phyloP scores from a whole-genome alignment of 2,888 invertebrate genomes.

The Empis livida region DNA sequence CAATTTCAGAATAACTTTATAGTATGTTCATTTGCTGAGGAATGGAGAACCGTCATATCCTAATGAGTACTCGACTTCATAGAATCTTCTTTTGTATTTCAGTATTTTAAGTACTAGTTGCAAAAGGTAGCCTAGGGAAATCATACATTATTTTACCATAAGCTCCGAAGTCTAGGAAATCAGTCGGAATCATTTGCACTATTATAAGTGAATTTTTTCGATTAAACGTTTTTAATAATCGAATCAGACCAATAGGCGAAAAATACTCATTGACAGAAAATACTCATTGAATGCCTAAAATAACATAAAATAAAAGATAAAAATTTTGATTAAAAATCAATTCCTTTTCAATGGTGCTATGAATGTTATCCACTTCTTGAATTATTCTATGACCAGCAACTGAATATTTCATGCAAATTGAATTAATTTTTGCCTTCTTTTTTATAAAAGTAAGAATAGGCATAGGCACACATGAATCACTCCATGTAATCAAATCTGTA shows the following conservation, averaged over 20 bases:
- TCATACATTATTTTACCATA: conserved; percentile 6
- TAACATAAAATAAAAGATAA: too few species aligned
- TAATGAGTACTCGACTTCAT: too few species aligned
- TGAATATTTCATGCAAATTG: conserved; percentile 7
- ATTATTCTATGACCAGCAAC: conserved; percentile 7
- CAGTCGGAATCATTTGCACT: conserved; percentile 1
- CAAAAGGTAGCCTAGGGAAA: conserved; percentile 3
- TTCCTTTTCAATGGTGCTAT: conserved; percentile 37
- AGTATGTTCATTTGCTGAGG: too few species aligned
- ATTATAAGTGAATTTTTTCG: conserved; percentile 1
- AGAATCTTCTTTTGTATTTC: too few species aligned
- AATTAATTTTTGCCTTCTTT: too few species aligned
- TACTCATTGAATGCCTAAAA: too few species aligned
- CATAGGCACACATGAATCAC: conserved; percentile 3
- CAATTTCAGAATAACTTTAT: too few species aligned
- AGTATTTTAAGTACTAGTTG: too few species aligned
- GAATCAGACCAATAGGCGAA: conserved; percentile 3
- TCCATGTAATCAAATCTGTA: conserved; percentile 3
- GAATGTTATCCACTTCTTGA: conserved; percentile 5
- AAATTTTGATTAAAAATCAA: too few species aligned
- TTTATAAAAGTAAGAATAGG: too few species aligned
- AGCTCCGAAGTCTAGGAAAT: conserved; percentile 4
- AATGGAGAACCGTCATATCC: too few species aligned
- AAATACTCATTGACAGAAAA: conserved; percentile 7
- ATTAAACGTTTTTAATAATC: conserved; percentile 4